A percentile compares a stretch with the other conserved stretches of the same genome.
phyloP scores from a whole-genome alignment of 2,113 vertebrate species.

The Nipponia nippon region DNA sequence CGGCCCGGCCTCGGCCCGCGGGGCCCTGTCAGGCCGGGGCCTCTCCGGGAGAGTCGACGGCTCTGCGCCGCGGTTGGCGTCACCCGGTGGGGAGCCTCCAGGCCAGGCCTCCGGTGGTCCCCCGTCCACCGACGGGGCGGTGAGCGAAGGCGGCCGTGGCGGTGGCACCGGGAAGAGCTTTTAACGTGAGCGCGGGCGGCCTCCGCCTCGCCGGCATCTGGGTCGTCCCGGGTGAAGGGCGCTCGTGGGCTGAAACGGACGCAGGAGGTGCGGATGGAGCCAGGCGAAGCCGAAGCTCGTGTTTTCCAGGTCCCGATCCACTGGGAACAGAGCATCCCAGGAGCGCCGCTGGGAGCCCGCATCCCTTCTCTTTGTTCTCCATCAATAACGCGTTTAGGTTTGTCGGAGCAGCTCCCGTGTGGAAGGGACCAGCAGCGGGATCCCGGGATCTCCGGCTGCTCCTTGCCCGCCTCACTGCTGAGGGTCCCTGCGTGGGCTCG shows the following conservation, averaged over 20 bases:
- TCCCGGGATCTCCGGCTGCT: rapidly evolving
- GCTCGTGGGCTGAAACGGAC: rapidly evolving
- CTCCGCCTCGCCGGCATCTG: rapidly evolving
- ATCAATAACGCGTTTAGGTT: rapidly evolving
- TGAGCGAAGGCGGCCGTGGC: rapidly evolving
- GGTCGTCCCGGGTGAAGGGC: neutral
- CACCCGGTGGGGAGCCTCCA: rapidly evolving
- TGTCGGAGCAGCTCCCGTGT: rapidly evolving
- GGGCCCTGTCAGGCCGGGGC: neutral
- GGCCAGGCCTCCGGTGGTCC: neutral
- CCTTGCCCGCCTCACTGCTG: rapidly evolving
- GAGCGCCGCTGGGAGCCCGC: neutral
- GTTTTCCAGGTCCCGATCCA: rapidly evolving
- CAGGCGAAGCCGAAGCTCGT: rapidly evolving
- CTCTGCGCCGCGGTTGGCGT: rapidly evolving
- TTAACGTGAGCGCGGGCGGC: rapidly evolving
- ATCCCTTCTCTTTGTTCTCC: slow-evolving; percentile 29
- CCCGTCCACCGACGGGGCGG: rapidly evolving
- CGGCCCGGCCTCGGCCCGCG: too few relatives aligned
- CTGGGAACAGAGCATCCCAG: neutral
- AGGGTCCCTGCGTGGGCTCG: neutral
- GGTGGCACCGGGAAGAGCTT: neutral
- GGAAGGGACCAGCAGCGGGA: neutral
- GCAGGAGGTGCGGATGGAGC: neutral
- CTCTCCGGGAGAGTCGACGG: rapidly evolving